Conservation (phyloP, 2,888 invertebrate genomes). For the Abscondita cerata region DNA sequence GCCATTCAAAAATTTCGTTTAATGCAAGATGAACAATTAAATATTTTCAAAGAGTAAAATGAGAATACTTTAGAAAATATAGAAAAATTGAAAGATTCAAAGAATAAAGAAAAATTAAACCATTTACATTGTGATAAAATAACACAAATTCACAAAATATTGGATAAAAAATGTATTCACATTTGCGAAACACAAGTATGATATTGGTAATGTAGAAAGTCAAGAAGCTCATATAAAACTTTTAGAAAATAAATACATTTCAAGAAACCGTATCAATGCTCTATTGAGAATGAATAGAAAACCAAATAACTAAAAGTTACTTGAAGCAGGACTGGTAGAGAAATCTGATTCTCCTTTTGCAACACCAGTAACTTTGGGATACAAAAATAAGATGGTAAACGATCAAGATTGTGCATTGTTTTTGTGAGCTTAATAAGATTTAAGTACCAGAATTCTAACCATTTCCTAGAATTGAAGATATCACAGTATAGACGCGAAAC, state of each 20-base stretch:
- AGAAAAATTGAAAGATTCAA: neutral
- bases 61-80: neutral
- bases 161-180: neutral
- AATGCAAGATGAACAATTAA: neutral
- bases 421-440: neutral
- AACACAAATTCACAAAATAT: neutral
- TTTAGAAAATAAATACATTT: neutral
- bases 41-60: neutral
- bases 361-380: neutral
- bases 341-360: neutral
- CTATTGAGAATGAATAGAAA: neutral
- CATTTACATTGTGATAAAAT: neutral
- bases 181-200: neutral
- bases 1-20: neutral
- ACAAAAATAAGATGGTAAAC: neutral
- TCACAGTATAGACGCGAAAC: neutral
- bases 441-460: neutral
- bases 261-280: neutral
- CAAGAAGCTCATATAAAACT: neutral
- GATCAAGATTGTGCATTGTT: neutral
- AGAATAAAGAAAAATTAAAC: neutral
- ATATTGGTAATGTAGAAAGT: neutral
- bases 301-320: neutral
- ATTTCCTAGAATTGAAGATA: neutral
- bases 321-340: neutral